A percentile compares a stretch with the other conserved stretches of the same genome.
Conservation (phyloP, 64 coral and sea anemone genomes). For the Orbicella faveolata region DNA sequence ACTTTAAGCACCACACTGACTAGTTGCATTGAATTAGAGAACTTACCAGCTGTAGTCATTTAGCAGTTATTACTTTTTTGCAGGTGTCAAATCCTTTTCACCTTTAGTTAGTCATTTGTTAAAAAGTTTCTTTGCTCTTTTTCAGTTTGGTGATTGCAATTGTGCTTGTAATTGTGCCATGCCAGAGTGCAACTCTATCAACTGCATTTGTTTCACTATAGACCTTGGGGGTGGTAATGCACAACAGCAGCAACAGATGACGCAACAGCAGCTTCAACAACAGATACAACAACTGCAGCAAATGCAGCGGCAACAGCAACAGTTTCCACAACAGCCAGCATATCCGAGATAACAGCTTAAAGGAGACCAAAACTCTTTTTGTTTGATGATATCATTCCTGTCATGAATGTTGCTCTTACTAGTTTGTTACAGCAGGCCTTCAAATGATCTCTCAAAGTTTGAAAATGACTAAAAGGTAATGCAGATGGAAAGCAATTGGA, state of each 20-base stretch:
- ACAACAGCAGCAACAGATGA: slow-evolving; percentile 1
- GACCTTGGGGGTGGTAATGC: slow-evolving; percentile 26
- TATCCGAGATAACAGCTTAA: slow-evolving; percentile 15
- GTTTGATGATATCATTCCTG: background rate
- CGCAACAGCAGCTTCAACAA: slow-evolving; percentile 1
- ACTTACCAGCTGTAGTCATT: background rate
- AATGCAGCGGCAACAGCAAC: slow-evolving; percentile 24
- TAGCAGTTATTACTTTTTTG: background rate
- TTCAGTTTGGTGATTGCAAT: slow-evolving; percentile 91
- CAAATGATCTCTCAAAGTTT: no score
- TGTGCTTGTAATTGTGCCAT: slow-evolving; percentile 87
- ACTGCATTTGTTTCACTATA: slow-evolving; percentile 93
- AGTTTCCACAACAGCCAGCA: slow-evolving; percentile 10
- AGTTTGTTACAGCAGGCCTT: no score
- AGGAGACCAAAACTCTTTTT: background rate
- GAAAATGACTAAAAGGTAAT: no score
- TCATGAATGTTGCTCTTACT: background rate
- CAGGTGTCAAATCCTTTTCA: background rate
- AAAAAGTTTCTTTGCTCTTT: background rate
- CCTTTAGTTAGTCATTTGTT: background rate
- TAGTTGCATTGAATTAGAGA: no score
- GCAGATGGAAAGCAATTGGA: no score
- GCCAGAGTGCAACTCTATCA: slow-evolving; percentile 85
- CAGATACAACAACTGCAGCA: slow-evolving; percentile 38
- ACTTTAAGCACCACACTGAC: no score